Percentiles rank a stretch among this genome's conserved stretches.
Conservation (phyloP, 2,113 vertebrate species). For the Zosterops hypoxanthus region DNA sequence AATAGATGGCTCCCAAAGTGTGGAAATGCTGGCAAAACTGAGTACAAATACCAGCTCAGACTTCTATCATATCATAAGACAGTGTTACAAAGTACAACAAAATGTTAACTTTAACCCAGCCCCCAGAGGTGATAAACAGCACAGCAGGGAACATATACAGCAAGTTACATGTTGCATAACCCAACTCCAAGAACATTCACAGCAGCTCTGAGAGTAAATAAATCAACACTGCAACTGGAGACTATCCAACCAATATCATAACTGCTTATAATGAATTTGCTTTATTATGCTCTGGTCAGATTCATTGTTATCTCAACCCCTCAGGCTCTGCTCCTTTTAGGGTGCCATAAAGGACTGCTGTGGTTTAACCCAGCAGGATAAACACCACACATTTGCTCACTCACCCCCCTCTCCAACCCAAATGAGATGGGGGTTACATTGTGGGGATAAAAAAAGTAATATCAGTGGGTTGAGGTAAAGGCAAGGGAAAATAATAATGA, state of each 20-base stretch:
- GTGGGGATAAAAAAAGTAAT: not conserved
- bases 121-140: not conserved
- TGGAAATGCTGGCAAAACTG: not conserved
- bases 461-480: not conserved
- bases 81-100: not conserved
- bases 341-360: not conserved
- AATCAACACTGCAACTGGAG: not conserved
- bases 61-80: not conserved
- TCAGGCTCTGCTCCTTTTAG: not conserved
- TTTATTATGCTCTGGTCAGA: not conserved
- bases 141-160: not conserved
- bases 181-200: accelerated
- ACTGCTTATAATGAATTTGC: not conserved
- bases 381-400: not conserved
- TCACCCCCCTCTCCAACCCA: accelerated
- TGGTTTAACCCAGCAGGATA: not conserved
- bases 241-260: not conserved
- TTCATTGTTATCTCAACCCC: not conserved
- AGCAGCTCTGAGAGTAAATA: not conserved
- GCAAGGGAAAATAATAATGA: not conserved
- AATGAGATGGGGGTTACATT: not conserved
- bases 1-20: not conserved
- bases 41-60: not conserved
- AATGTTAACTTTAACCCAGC: not conserved
- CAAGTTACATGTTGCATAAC: not conserved